Percentiles rank a stretch among this genome's conserved stretches.
Conservation (phyloP, 2,113 vertebrate genomes). For the Mesoclemmys tuberculata region DNA sequence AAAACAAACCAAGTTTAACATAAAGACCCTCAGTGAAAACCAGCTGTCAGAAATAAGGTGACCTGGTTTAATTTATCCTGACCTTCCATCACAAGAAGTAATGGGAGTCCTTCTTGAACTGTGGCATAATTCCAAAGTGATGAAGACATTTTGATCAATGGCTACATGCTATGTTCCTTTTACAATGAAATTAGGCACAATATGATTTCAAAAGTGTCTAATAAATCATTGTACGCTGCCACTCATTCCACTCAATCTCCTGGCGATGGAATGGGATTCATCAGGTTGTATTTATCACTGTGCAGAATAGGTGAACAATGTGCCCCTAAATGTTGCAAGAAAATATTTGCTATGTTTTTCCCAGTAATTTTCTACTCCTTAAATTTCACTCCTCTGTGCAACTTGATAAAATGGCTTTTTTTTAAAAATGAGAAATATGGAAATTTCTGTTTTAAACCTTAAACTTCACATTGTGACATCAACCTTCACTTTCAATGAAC, state of each 20-base stretch:
- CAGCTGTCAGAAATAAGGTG: conserved; percentile 45
- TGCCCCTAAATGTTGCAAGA: conserved; percentile 26
- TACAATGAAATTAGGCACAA: conserved; percentile 23
- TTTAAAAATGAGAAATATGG: neutral
- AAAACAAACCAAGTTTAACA: conserved; percentile 63
- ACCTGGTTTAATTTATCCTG: conserved; percentile 62
- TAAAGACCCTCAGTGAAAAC: conserved; percentile 60
- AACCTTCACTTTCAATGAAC: neutral
- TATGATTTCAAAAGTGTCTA: conserved; percentile 32
- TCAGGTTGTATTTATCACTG: conserved; percentile 16
- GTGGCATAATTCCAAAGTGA: conserved; percentile 28
- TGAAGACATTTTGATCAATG: conserved; percentile 62
- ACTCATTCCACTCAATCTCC: neutral
- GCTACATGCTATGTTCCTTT: neutral
- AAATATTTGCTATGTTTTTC: conserved; percentile 8
- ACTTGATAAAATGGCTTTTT: neutral
- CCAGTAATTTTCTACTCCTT: neutral
- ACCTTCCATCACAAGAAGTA: conserved; percentile 50
- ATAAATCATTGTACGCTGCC: conserved; percentile 41
- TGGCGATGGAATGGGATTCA: conserved; percentile 27
- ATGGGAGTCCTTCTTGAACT: conserved; percentile 51
- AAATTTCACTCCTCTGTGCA: neutral
- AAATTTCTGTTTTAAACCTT: rapidly evolving
- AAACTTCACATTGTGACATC: neutral
- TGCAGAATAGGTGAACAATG: conserved; percentile 19